A percentile compares a stretch with the other conserved stretches of the same genome.
Conservation (phyloP, 2,797 vertebrate species). For the Parauchenoglanis punctatus region DNA sequence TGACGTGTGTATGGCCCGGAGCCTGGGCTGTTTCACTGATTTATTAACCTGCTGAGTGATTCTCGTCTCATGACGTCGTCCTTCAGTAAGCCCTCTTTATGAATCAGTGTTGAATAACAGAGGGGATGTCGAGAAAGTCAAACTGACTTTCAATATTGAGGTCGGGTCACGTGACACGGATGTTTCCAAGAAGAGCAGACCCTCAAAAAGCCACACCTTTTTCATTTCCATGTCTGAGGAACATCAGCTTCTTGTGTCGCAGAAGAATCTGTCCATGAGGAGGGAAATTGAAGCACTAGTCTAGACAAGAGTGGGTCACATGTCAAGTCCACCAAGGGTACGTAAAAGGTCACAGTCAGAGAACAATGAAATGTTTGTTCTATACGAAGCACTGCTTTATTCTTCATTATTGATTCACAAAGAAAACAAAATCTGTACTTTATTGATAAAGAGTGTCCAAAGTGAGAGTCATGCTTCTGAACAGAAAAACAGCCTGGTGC, state of each 20-base stretch:
- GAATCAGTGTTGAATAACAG: conserved; percentile 52
- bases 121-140: not conserved
- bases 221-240: not conserved
- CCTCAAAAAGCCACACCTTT: not conserved
- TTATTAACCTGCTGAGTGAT: conserved; percentile 24
- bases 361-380: not conserved
- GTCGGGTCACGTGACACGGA: not conserved
- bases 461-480: conserved; percentile 22
- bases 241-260: not conserved
- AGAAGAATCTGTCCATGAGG: not conserved
- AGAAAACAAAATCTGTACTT: conserved; percentile 72
- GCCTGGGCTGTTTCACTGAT: not conserved
- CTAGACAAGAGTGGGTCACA: conserved; percentile 56
- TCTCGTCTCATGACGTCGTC: conserved; percentile 21
- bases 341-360: conserved; percentile 57
- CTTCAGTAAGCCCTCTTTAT: conserved; percentile 34
- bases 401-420: conserved; percentile 11
- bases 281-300: conserved; percentile 45
- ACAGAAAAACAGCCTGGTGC: conserved; percentile 31
- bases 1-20: conserved; percentile 7
- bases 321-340: conserved; percentile 49
- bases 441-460: conserved; percentile 50
- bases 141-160: conserved; percentile 9
- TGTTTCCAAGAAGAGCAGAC: not conserved
- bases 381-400: not conserved